These are phyloP conservation scores for Liopterus haemorrhoidalis DNA, from an alignment of 2,888 invertebrate species.

Conservation along the genomic window DNA sequence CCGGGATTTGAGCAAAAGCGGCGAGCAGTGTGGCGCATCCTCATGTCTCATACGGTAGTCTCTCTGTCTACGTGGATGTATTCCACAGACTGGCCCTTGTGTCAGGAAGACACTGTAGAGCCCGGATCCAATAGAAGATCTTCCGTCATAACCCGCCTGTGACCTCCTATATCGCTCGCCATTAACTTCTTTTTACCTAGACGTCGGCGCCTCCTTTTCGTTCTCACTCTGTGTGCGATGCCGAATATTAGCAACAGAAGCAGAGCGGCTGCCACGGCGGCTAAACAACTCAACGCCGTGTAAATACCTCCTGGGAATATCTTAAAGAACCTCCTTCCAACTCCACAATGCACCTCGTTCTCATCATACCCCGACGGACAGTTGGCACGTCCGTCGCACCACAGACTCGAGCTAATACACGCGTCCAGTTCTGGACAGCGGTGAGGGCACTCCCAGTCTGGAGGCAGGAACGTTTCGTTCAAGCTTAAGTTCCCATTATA, in stretches of 20 bases:
- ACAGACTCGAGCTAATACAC: constrained; percentile 66
- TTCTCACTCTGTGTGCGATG: constrained; percentile 53
- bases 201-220: constrained; percentile 50
- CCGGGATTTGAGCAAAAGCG: constrained; percentile 43
- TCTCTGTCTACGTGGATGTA: constrained; percentile 90
- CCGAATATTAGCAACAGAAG: constrained; percentile 55
- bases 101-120: constrained; percentile 71
- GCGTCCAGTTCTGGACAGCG: constrained; percentile 71
- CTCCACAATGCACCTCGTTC: constrained; percentile 60
- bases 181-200: constrained; percentile 50
- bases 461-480: constrained; percentile 47
- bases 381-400: constrained; percentile 67
- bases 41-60: constrained; percentile 72
- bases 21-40: constrained; percentile 38
- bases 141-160: constrained; percentile 59
- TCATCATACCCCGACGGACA: constrained; percentile 66
- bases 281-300: constrained; percentile 54
- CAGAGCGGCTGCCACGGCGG: constrained; percentile 53
- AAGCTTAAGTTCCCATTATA: constrained; percentile 47
- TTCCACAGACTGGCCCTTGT: constrained; percentile 83
- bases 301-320: constrained; percentile 52
- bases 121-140: constrained; percentile 63
- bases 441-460: constrained; percentile 54
- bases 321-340: constrained; percentile 48
- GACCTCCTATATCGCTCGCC: constrained; percentile 38